A percentile compares a stretch with the other conserved stretches of the same genome.
These are phyloP conservation scores for Rhagoletis pomonella DNA, from an alignment of 1,140 invertebrate genomes.

Conservation along the genomic window DNA sequence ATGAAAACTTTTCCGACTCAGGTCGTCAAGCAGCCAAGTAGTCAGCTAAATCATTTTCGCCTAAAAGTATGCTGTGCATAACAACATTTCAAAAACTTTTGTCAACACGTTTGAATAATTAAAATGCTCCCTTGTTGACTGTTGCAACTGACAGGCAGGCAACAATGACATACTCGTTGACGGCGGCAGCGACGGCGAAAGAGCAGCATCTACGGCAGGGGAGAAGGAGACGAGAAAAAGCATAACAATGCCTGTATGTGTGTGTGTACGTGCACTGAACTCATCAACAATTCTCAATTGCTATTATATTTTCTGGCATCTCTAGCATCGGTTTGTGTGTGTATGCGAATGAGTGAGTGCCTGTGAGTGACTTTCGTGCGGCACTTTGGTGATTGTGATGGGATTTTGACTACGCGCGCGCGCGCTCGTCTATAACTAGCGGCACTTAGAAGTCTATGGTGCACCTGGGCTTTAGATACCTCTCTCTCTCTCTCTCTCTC, in stretches of 20 bases:
- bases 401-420: constrained; percentile 30
- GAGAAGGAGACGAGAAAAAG: neutral
- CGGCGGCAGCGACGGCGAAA: neutral
- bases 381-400: constrained; percentile 46
- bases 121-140: constrained; percentile 70
- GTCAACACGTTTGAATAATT: constrained; percentile 73
- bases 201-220: neutral
- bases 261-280: constrained; percentile 60
- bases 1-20: constrained; percentile 18
- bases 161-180: constrained; percentile 41
- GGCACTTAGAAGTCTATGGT: constrained; percentile 11
- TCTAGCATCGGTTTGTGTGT: constrained; percentile 39
- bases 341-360: neutral
- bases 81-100: constrained; percentile 64
- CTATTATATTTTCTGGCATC: constrained; percentile 65
- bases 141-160: constrained; percentile 53
- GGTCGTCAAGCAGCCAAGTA: constrained; percentile 17
- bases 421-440: neutral
- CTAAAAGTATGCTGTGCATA: constrained; percentile 34
- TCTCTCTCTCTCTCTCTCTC: too few species aligned
- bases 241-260: constrained; percentile 62
- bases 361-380: constrained; percentile 4
- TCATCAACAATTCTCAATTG: constrained; percentile 73
- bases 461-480: neutral
- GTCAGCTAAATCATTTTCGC: constrained; percentile 40